Evolutionary conservation across 2,797 vertebrate species (phyloP).

Genomic region (Brachymystax lenok): DNA sequence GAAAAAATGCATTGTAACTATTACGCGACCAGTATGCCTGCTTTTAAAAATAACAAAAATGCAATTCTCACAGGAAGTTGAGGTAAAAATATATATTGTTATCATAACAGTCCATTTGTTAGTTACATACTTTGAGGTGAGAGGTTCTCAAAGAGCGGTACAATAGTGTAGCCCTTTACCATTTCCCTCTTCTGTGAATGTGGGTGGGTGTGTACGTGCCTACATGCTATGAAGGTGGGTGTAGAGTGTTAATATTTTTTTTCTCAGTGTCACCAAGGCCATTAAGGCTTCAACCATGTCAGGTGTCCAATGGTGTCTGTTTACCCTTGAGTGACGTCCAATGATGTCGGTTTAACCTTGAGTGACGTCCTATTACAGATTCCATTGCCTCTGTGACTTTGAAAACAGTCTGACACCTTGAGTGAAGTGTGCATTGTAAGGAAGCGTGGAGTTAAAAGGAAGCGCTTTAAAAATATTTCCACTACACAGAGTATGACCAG

Average conservation of each 20-base stretch:
- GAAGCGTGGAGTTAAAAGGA: background rate
- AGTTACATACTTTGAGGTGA: background rate
- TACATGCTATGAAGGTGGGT: background rate
- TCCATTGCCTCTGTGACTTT: background rate
- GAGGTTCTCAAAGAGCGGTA: background rate
- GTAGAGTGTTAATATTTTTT: background rate
- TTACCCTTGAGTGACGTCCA: background rate
- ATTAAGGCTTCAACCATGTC: background rate
- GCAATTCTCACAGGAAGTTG: background rate
- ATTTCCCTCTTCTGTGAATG: conserved; percentile 1
- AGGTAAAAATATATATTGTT: background rate
- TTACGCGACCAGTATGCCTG: background rate
- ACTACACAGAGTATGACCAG: background rate
- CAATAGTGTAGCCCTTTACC: too few species aligned
- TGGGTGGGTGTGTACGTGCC: conserved; percentile 17
- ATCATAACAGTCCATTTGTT: background rate
- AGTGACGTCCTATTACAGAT: background rate
- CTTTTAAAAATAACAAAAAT: background rate
- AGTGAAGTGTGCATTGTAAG: background rate
- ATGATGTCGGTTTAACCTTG: background rate
- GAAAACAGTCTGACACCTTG: background rate
- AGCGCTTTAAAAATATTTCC: background rate
- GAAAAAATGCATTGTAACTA: background rate
- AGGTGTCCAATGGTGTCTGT: background rate
- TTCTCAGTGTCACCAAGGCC: background rate